These are phyloP conservation scores for Pandion haliaetus DNA, from an alignment of 2,113 vertebrate genomes.

Conservation along the genomic window DNA sequence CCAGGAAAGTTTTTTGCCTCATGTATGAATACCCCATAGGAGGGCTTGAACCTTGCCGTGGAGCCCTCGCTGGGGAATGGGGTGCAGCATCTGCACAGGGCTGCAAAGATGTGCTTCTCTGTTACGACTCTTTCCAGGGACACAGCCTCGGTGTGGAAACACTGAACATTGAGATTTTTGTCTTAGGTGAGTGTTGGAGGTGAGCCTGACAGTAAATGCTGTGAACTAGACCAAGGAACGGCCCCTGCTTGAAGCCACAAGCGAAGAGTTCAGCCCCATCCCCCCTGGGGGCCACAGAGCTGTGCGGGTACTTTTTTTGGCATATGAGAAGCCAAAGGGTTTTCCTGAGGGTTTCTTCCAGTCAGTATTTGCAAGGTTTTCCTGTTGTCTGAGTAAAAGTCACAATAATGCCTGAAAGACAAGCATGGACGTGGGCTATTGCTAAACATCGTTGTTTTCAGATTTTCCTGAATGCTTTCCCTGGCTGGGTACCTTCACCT, in stretches of 20 bases:
- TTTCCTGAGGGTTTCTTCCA: not conserved
- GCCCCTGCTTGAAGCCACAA: not conserved
- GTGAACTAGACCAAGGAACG: accelerated
- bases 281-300: not conserved
- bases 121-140: not conserved
- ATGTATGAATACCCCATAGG: accelerated
- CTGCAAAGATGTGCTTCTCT: not conserved
- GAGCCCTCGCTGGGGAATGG: not conserved
- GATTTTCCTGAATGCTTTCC: not conserved
- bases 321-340: not conserved
- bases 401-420: not conserved
- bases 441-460: not conserved
- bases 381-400: not conserved
- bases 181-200: not conserved
- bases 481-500: not conserved
- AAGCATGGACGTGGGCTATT: not conserved
- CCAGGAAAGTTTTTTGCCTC: not conserved
- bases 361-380: not conserved
- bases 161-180: not conserved
- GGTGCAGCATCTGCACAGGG: not conserved
- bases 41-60: not conserved
- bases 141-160: not conserved
- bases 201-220: not conserved
- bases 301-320: not conserved
- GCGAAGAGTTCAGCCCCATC: not conserved